Evolutionary conservation across 2,888 invertebrate species (phyloP).

Genomic region (Petrolisthes cinctipes): DNA sequence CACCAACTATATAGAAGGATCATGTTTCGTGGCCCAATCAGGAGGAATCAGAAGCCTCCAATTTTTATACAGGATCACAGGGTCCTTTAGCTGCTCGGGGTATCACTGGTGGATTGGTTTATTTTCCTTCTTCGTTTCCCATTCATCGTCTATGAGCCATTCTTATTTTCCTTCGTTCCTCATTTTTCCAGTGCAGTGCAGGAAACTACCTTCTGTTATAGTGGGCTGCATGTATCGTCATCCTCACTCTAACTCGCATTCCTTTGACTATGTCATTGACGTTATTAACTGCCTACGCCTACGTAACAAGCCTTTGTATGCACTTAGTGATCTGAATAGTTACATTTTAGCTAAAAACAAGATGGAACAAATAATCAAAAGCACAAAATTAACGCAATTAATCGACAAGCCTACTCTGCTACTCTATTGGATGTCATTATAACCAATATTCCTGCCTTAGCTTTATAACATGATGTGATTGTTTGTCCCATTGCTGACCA

Average conservation of each 20-base stretch:
- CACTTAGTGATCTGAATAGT: background rate
- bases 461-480: background rate
- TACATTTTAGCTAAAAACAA: background rate
- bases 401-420: background rate
- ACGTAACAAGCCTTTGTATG: background rate
- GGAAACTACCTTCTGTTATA: conserved; percentile 16
- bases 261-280: background rate
- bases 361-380: background rate
- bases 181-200: background rate
- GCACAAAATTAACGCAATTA: background rate
- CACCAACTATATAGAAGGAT: too few relatives aligned
- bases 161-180: too few relatives aligned
- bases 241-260: background rate
- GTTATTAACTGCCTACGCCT: background rate
- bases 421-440: conserved; percentile 1
- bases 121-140: too few relatives aligned
- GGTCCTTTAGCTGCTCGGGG: too few relatives aligned
- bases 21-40: too few relatives aligned
- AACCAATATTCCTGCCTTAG: background rate
- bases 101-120: too few relatives aligned
- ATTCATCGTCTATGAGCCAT: too few relatives aligned
- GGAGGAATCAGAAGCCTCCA: too few relatives aligned
- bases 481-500: background rate
- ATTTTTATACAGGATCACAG: too few relatives aligned
- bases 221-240: background rate